Conservation (phyloP, 1,140 invertebrate genomes). For the Oppia nitens region DNA sequence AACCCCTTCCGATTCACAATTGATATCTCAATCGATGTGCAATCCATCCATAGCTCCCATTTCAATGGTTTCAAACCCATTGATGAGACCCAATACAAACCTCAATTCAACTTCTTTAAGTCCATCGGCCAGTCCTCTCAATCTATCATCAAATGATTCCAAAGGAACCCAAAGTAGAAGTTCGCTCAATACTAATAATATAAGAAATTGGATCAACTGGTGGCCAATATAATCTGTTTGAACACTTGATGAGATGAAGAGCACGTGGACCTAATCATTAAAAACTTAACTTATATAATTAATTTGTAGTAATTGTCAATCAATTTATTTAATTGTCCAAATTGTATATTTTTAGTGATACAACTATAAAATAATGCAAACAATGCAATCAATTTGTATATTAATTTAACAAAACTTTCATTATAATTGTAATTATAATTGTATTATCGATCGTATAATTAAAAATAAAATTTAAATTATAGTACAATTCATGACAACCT, state of each 20-base stretch:
- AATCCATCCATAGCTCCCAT: background rate
- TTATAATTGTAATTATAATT: background rate
- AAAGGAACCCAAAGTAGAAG: background rate
- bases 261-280: conserved; percentile 72
- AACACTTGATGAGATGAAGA: conserved; percentile 81
- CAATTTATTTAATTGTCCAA: background rate
- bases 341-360: background rate
- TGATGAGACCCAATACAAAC: conserved; percentile 29
- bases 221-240: conserved; percentile 69
- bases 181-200: background rate
- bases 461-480: background rate
- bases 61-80: background rate
- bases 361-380: background rate
- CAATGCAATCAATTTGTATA: background rate
- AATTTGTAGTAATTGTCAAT: background rate
- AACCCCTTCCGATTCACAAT: background rate
- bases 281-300: conserved; percentile 33
- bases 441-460: background rate
- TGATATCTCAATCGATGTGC: background rate
- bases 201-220: too few relatives aligned
- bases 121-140: conserved; percentile 23
- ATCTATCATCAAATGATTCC: conserved; percentile 14
- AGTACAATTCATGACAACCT: background rate
- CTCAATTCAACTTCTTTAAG: conserved; percentile 28
- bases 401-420: too few relatives aligned